Base-by-base conservation (phyloP, 2,888 invertebrate genomes). In the Synanthedon andrenaeformis region DNA sequence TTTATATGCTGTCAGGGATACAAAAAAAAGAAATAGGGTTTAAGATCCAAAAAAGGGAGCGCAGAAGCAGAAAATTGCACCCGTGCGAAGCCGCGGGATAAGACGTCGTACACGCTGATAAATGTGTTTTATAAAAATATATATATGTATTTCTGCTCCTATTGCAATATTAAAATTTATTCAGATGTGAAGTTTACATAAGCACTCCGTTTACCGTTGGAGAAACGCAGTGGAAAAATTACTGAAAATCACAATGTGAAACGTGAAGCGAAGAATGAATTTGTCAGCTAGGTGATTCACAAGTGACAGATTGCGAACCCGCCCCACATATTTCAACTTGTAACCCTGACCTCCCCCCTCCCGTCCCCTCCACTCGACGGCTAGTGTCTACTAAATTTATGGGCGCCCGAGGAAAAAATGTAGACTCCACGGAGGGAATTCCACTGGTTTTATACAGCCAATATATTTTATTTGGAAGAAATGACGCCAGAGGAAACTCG, bases 401-500 rank as follows among this genome's bases (percentile, higher is more conserved):
- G 67, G 69, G 64, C 68, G 62, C 68, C 66, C 68, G 62, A 63
- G 62, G 70, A 52, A 69, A 56, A 79, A 77, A 78, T 74, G 75
- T 72, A 70, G 63, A 74, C 73, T 76, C 73, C 71, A 69, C 57
- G 65, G 66, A 72, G 76, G 70, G 74, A 72, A 74, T 74, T 72
- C 70, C 70, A 64, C 76, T 67, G 65, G 74, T 74, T 81, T 79
- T 77, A 79, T 75, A 74, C 74, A 68, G 66, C 59, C 73, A 67
- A 78, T 79, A 76, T 77, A 79, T 82, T 80, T 77, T 73, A 77
- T 76, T 66, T 62, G 63, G 59, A 67, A 72, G 77, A 78, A 79
- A 80, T 79, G 79, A 77, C 71, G 62, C 61, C 63, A 67, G 69
- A 68, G 68, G 68, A 23, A 49, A 23, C 49, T 19, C 49, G 66